Percentiles rank a stretch among this genome's conserved stretches.
These are phyloP conservation scores for Anhinga anhinga DNA, from an alignment of 2,113 vertebrate species.

Conservation along the genomic window DNA sequence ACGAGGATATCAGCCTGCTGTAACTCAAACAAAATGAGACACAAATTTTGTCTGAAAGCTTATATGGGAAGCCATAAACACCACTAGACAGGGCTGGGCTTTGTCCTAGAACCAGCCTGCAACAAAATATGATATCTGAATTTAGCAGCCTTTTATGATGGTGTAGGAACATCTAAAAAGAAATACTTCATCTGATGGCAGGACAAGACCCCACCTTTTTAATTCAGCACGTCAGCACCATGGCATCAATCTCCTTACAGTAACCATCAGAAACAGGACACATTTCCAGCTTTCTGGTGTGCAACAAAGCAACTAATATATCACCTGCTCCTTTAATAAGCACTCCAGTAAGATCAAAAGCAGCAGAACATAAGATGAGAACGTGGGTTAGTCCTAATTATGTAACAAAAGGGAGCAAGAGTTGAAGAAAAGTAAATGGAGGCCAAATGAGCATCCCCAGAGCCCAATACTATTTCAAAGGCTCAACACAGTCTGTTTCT, in stretches of 20 bases:
- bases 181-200: background rate
- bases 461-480: background rate
- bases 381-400: background rate
- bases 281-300: background rate
- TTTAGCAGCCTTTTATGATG: constrained; percentile 9
- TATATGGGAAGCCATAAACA: constrained; percentile 53
- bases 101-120: constrained; percentile 41
- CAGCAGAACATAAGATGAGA: background rate
- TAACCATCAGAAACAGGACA: background rate
- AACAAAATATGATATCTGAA: constrained; percentile 42
- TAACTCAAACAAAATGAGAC: constrained; percentile 60
- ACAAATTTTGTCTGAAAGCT: constrained; percentile 52
- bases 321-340: background rate
- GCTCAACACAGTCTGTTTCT: background rate
- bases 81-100: background rate
- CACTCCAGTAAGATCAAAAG: background rate
- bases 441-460: background rate
- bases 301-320: background rate
- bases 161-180: background rate
- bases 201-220: background rate
- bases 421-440: background rate
- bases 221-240: background rate
- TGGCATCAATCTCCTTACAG: background rate
- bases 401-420: background rate
- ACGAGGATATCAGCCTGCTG: background rate